Evolutionary conservation across 2,113 vertebrate genomes (phyloP), one percentile per base, ranked within the genome.

Genomic region (Nothobranchius kuhntae): DNA sequence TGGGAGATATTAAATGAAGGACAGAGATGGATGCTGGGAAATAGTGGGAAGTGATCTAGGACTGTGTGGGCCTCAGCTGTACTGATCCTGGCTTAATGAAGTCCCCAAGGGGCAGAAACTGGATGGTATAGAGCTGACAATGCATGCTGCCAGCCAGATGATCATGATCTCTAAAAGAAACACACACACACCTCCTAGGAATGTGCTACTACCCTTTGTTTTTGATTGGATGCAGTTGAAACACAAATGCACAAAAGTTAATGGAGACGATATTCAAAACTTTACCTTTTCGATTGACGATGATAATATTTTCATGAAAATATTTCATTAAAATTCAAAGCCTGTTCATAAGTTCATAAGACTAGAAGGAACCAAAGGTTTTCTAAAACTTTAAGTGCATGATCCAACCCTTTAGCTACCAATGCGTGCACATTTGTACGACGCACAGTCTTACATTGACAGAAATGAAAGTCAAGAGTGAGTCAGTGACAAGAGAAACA

Each of bases 51-150:
- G 75, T 74, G 67, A 85, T 82, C 69, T 75, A 66, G 71, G 68
- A 66, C 65, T 77, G 77, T 78, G 69, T 61, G 73, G 75, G 82
- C 67, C 88, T 86, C 88, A 90, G 87, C 84, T 89, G 87, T 79
- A 82, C 79, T 72, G 76, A 84, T 81, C 68, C 72, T 11, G 61
- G 72, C 70, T 79, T 89, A 89, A 91, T 87, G 85, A 91, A 83
- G 87, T 86, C 87, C 89, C 86, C 2, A 13, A 78, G 85, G 82
- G 85, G 46, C 75, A 68, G 45, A 78, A 68, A 73, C 53, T 21
- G 66, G 71, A 87, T 82, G 73, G 73, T 76, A 81, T 71, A 51
- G 68, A 61, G 87, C 73, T 82, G 78, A 87, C 77, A 76, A 78
- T 65, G 78, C 71, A 80, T 21, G 74, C 80, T 81, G 83, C 73